Evolutionary conservation across 37 sponge, comb jelly and placozoan species (phyloP).

Genomic region (Mnemiopsis leidyi): DNA sequence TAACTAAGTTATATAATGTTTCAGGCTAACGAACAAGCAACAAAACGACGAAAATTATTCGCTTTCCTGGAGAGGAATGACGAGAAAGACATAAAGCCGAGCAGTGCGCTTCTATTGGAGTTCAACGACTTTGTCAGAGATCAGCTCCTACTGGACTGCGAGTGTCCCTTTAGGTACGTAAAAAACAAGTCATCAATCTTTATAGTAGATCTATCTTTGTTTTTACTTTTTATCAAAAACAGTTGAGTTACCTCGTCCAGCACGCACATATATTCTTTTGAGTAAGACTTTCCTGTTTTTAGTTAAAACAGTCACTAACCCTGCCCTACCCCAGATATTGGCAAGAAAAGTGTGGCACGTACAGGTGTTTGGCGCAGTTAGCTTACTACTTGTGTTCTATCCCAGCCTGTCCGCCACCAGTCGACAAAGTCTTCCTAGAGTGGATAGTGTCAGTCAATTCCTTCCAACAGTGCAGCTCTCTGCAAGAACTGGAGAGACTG

Average conservation of each 20-base stretch:
- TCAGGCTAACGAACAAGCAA: slow-evolving; percentile 32
- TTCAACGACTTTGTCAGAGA: slow-evolving; percentile 38
- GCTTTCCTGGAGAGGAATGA: not conserved
- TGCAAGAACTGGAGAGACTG: not conserved
- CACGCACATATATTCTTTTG: no score
- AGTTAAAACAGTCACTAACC: no score
- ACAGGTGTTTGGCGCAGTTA: slow-evolving; percentile 16
- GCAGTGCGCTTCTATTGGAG: slow-evolving; percentile 8
- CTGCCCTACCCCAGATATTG: not conserved
- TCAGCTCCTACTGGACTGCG: slow-evolving; percentile 16
- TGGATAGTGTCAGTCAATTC: not conserved
- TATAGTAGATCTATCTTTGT: no score
- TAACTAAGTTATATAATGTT: not conserved
- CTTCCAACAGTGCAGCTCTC: slow-evolving; percentile 23
- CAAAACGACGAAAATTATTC: not conserved
- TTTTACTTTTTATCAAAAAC: no score
- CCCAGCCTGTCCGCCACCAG: slow-evolving; percentile 14
- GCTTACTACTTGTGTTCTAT: slow-evolving; percentile 15
- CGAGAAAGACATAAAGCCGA: not conserved
- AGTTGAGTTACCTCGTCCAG: no score
- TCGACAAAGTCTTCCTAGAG: slow-evolving; percentile 26
- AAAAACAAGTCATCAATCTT: no score
- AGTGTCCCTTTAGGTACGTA: not conserved
- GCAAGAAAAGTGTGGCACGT: slow-evolving; percentile 34
- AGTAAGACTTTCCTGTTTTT: no score